These are phyloP conservation scores for Tiaroga cobitis DNA, from an alignment of 2,797 vertebrate species.

Conservation along the genomic window DNA sequence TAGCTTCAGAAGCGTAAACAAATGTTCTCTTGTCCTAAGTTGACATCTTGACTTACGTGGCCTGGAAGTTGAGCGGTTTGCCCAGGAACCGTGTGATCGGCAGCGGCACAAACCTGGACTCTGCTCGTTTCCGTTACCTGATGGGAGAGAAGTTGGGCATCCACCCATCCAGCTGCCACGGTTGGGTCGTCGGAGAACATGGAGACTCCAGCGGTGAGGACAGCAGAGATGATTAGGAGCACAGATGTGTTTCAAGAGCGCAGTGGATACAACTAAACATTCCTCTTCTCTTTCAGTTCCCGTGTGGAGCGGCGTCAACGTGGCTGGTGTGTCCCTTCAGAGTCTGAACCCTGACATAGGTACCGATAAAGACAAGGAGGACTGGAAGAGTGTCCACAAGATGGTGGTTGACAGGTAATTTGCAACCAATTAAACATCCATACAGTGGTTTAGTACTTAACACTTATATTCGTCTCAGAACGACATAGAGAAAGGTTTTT, in stretches of 20 bases:
- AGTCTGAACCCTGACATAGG: constrained; percentile 87
- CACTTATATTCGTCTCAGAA: neutral
- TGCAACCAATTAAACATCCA: neutral
- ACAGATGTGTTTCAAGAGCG: neutral
- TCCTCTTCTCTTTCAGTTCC: constrained; percentile 78
- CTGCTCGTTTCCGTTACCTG: constrained; percentile 93
- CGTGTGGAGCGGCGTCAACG: constrained; percentile 96
- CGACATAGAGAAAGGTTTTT: neutral
- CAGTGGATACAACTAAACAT: neutral
- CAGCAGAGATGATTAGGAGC: neutral
- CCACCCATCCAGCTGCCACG: constrained; percentile 92
- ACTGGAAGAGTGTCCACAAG: constrained; percentile 94
- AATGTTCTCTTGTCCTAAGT: constrained; percentile 74
- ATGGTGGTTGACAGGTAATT: constrained; percentile 90
- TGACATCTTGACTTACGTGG: constrained; percentile 96
- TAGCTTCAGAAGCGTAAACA: neutral
- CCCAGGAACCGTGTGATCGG: constrained; percentile 94
- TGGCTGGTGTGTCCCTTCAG: constrained; percentile 93
- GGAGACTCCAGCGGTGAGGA: constrained; percentile 97
- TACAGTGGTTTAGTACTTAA: no score
- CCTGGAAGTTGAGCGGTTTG: constrained; percentile 98
- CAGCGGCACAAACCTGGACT: constrained; percentile 96
- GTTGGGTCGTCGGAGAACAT: constrained; percentile 94
- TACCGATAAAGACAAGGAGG: constrained; percentile 84
- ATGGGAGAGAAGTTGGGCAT: constrained; percentile 92